phyloP scores from a whole-genome alignment of 2,797 vertebrate genomes.

The Xyrichtys novacula region DNA sequence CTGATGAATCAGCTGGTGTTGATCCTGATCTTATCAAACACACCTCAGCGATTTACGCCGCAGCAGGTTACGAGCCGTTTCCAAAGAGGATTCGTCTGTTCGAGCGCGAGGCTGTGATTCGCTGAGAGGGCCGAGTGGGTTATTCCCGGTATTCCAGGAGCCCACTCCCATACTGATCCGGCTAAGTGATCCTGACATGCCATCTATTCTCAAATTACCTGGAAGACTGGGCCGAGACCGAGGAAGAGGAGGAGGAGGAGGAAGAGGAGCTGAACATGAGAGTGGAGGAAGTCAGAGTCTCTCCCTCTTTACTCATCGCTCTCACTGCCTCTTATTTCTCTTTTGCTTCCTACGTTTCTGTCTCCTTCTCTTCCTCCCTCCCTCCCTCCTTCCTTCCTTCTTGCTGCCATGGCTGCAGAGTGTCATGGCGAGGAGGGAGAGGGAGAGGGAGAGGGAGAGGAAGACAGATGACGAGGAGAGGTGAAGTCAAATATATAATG shows the following conservation, averaged over 20 bases:
- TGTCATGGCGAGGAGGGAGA: constrained; percentile 26
- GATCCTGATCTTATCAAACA: constrained; percentile 54
- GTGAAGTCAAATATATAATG: constrained; percentile 63
- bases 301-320: constrained; percentile 23
- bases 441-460: constrained; percentile 27
- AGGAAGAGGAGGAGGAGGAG: constrained; percentile 12
- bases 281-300: constrained; percentile 28
- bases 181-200: constrained; percentile 65
- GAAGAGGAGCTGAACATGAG: not conserved
- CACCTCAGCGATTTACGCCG: not conserved
- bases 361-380: constrained; percentile 4
- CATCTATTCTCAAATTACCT: constrained; percentile 67
- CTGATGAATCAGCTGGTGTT: constrained; percentile 63
- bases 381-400: constrained; percentile 4
- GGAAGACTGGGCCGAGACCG: constrained; percentile 46
- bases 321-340: not conserved
- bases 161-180: constrained; percentile 41
- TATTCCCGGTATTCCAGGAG: constrained; percentile 54
- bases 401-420: constrained; percentile 39
- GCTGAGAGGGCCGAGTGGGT: constrained; percentile 29
- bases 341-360: constrained; percentile 4
- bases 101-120: constrained; percentile 27
- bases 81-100: constrained; percentile 26
- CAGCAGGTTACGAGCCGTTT: constrained; percentile 5
- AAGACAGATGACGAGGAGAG: constrained; percentile 40